A percentile compares a stretch with the other conserved stretches of the same genome.
Evolutionary conservation across 2,797 vertebrate species (phyloP).

Genomic region (Lepilemur septentrionalis): DNA sequence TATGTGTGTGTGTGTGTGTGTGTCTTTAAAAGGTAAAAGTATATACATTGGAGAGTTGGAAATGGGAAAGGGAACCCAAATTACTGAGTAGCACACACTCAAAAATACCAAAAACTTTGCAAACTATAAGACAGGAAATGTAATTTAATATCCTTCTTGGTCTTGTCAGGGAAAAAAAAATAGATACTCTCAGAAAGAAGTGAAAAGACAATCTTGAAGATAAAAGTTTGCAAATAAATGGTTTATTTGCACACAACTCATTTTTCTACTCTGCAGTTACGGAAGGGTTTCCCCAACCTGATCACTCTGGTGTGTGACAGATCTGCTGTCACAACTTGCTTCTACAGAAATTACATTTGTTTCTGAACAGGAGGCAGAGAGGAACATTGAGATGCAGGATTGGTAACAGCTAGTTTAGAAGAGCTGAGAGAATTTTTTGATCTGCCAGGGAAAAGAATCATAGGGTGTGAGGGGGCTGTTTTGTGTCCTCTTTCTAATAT

Average conservation of each 20-base stretch:
- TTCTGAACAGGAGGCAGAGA: conserved; percentile 42
- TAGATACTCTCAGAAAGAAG: background rate
- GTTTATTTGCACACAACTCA: background rate
- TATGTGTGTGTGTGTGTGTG: background rate
- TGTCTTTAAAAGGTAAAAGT: background rate
- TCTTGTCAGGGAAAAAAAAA: background rate
- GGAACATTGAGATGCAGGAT: conserved; percentile 7
- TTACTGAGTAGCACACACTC: background rate
- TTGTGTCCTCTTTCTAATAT: background rate
- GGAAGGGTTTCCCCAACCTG: conserved; percentile 10
- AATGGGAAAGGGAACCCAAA: background rate
- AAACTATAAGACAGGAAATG: background rate
- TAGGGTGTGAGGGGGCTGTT: background rate
- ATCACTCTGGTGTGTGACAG: conserved; percentile 37
- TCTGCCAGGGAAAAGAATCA: conserved; percentile 29
- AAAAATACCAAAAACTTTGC: background rate
- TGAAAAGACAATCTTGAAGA: conserved; percentile 29
- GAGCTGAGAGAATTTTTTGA: conserved; percentile 39
- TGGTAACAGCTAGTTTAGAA: conserved; percentile 45
- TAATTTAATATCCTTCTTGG: background rate
- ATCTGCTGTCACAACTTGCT: conserved; percentile 47
- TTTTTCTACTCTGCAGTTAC: conserved; percentile 39
- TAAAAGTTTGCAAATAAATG: background rate
- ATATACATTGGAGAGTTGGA: background rate
- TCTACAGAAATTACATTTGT: conserved; percentile 23